Base-by-base conservation (phyloP, 2,888 invertebrate genomes). In the Catocala sponsa region DNA sequence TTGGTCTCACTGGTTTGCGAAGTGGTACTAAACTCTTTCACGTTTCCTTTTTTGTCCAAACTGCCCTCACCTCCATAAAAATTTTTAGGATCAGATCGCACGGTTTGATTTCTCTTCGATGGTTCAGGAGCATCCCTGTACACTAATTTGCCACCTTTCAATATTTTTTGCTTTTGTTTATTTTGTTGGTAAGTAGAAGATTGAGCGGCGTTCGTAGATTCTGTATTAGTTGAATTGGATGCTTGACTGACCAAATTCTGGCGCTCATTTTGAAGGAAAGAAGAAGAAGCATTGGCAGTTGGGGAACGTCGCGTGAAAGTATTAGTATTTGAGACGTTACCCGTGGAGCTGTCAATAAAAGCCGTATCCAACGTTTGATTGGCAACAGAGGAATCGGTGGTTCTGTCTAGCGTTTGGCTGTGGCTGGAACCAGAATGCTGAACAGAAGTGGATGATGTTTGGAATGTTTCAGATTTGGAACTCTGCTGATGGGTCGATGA, bases 1-100 rank as follows among this genome's bases (percentile, higher is more conserved):
- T 94, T 94, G 75, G 95, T 89, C 76, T 96, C 95, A 67, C 92
- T 95, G 32, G 91, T 83, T 66, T 92, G 88, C 60, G 84, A 95
- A 55, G 87, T 95, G 81, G 83, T 92, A 50, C 80, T 89, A 63
- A 80, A 92, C 74, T 93, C 86, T 72, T 89, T 91, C 59, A 86
- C 84, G 54, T 90, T 88, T 0, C 76, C 63, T 76, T 89, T 87
- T 75, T 84, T 88, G 57, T 94, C 90, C 53, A 91, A 78, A 62
- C 78, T 87, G 33, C 88, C 87, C 82, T 92, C 90, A 42, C 89
- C 89, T 11, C 91, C 94, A 67, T 89, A 92, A 79, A 93, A 92
- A 55, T 92, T 91, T 12, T 88, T 84, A 12, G 87, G 73, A 63
- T 93, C 83, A 2, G 92, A 91, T 79, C 85, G 85, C 15, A 87